These are phyloP conservation scores for Serinus canaria DNA, from an alignment of 2,113 vertebrate species.

Conservation along the genomic window DNA sequence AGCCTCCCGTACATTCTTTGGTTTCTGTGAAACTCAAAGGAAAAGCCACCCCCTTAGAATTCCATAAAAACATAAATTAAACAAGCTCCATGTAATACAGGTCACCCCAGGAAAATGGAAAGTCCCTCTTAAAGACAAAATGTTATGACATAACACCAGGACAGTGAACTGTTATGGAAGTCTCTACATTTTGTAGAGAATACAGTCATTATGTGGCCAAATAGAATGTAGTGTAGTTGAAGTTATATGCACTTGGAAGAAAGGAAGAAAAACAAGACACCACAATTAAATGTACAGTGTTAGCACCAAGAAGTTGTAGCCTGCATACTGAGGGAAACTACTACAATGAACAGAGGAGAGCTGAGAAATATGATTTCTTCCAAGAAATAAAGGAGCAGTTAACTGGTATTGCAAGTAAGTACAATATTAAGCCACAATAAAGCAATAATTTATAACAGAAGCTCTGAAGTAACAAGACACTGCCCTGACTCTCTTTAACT, in stretches of 20 bases:
- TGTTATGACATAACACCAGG: neutral
- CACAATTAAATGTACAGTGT: rapidly evolving
- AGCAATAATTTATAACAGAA: conserved; percentile 39
- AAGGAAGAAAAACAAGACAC: neutral
- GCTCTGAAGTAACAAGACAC: conserved; percentile 27
- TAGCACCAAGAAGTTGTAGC: neutral
- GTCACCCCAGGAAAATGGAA: neutral
- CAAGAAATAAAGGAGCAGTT: neutral
- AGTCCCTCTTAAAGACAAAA: neutral
- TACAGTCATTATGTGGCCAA: neutral
- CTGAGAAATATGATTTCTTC: conserved; percentile 23
- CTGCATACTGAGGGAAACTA: neutral
- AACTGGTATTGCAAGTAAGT: conserved; percentile 12
- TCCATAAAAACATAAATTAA: neutral
- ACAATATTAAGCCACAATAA: conserved; percentile 41
- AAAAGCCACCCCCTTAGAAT: neutral
- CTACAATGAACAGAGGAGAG: conserved; percentile 7
- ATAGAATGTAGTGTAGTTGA: neutral
- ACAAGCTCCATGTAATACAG: neutral
- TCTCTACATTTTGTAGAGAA: neutral
- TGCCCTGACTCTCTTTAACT: conserved; percentile 37
- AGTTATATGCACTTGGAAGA: neutral
- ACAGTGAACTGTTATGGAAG: neutral
- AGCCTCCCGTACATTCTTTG: neutral
- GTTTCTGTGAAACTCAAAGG: neutral